A percentile compares a stretch with the other conserved stretches of the same genome.
These are phyloP conservation scores for Paralinhomoeus sp. DNA, from an alignment of 2,888 invertebrate genomes.

Conservation along the genomic window DNA sequence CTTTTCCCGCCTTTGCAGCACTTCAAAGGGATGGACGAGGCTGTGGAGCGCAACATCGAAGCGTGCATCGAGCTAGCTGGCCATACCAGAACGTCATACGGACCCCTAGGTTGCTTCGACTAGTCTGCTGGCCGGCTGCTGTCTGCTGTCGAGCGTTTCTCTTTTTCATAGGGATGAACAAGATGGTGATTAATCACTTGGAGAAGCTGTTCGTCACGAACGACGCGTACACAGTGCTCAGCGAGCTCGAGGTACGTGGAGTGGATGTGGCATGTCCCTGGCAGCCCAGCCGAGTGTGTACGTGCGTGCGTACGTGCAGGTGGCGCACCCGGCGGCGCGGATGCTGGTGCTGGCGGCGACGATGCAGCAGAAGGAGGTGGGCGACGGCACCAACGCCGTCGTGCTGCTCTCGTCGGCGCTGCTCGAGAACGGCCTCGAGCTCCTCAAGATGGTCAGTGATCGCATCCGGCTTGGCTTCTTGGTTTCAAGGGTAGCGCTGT, in stretches of 20 bases:
- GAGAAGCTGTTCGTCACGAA: slow-evolving; percentile 96
- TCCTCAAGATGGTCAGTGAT: slow-evolving; percentile 51
- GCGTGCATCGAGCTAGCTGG: slow-evolving; percentile 87
- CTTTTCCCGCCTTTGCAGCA: slow-evolving; percentile 32
- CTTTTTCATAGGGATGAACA: slow-evolving; percentile 46
- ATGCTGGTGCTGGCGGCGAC: slow-evolving; percentile 77
- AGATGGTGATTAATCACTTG: slow-evolving; percentile 96
- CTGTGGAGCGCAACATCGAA: slow-evolving; percentile 70
- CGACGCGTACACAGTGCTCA: slow-evolving; percentile 92
- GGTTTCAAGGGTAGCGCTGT: too few species aligned
- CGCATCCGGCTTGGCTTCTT: background rate
- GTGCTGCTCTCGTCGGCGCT: slow-evolving; percentile 77
- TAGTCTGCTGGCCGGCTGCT: background rate
- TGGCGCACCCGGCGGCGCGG: slow-evolving; percentile 94
- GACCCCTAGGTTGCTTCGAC: slow-evolving; percentile 66
- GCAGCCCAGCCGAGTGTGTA: too few species aligned
- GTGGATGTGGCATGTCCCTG: too few species aligned
- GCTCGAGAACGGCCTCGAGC: slow-evolving; percentile 68
- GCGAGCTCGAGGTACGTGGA: slow-evolving; percentile 64
- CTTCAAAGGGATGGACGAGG: slow-evolving; percentile 81
- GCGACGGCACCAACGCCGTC: slow-evolving; percentile 96
- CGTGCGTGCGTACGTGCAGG: too few species aligned
- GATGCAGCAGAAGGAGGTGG: slow-evolving; percentile 91
- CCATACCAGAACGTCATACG: slow-evolving; percentile 78
- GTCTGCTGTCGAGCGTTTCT: too few species aligned